Percentiles rank a stretch among this genome's conserved stretches.
phyloP scores from a whole-genome alignment of 2,113 vertebrate species.

The Nesospiza acunhae region DNA sequence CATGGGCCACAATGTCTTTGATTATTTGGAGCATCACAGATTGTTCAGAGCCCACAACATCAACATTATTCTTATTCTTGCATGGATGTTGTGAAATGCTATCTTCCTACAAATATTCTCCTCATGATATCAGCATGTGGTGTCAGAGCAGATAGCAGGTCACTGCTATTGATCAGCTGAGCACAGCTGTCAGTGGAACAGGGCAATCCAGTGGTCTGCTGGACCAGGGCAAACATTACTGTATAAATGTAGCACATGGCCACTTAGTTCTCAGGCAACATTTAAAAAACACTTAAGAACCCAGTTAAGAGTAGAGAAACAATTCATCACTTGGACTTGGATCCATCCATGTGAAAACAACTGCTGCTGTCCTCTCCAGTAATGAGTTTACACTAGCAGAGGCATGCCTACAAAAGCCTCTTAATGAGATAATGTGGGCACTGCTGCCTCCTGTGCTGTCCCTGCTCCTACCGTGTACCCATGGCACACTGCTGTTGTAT shows the following conservation, averaged over 20 bases:
- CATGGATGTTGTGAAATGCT: background rate
- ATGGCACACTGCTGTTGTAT: background rate
- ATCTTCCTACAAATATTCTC: background rate
- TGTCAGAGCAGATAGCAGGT: background rate
- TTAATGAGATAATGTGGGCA: background rate
- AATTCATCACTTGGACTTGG: background rate
- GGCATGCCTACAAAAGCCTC: background rate
- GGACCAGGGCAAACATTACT: background rate
- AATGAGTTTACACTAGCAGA: constrained; percentile 8
- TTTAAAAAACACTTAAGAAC: background rate
- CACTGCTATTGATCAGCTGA: background rate
- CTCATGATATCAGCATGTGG: background rate
- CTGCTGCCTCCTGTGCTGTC: background rate
- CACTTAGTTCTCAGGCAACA: background rate
- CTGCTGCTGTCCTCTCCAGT: background rate
- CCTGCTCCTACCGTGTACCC: background rate
- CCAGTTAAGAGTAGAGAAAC: background rate
- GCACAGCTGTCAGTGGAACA: background rate
- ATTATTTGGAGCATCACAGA: background rate
- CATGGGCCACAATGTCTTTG: background rate
- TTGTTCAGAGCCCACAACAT: background rate
- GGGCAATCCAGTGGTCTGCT: background rate
- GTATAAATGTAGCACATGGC: background rate
- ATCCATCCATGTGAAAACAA: background rate
- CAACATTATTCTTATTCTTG: background rate